Conservation (phyloP, 2,888 invertebrate genomes). For the Lasiommata megera region DNA sequence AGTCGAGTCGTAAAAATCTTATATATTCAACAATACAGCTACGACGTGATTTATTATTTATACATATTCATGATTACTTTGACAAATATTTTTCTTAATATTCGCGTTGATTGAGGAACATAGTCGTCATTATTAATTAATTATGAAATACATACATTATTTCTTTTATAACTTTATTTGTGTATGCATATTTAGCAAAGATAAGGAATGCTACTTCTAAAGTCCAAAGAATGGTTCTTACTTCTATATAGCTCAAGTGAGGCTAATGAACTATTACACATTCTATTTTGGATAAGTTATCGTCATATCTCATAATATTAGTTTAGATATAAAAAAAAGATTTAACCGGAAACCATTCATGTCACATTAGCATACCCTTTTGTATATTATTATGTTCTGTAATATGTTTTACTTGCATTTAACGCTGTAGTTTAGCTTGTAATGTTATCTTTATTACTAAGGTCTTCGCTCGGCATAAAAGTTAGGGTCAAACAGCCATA, state of each 20-base stretch:
- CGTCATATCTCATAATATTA: constrained; percentile 31
- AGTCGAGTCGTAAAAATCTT: constrained; percentile 50
- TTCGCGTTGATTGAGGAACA: constrained; percentile 62
- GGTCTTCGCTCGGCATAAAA: constrained; percentile 43
- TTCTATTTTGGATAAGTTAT: constrained; percentile 35
- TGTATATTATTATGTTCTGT: constrained; percentile 36
- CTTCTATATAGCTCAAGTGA: constrained; percentile 69
- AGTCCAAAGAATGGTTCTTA: constrained; percentile 56
- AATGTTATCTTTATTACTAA: constrained; percentile 51
- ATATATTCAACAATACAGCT: constrained; percentile 41
- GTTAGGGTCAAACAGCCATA: constrained; percentile 53
- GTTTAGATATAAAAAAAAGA: constrained; percentile 23
- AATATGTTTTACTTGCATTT: constrained; percentile 43
- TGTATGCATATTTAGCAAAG: constrained; percentile 51
- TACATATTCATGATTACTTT: constrained; percentile 62
- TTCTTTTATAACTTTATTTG: constrained; percentile 51
- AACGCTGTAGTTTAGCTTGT: constrained; percentile 44
- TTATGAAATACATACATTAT: constrained; percentile 48
- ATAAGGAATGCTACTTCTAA: constrained; percentile 50
- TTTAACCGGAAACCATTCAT: constrained; percentile 33
- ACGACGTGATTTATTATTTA: constrained; percentile 24
- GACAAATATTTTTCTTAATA: constrained; percentile 64
- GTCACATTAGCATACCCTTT: constrained; percentile 36
- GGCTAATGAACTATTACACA: constrained; percentile 61
- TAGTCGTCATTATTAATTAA: constrained; percentile 52